Percentiles rank a stretch among this genome's conserved stretches.
Evolutionary conservation across 2,888 invertebrate genomes (phyloP).

Genomic region (Apamea epomidion): DNA sequence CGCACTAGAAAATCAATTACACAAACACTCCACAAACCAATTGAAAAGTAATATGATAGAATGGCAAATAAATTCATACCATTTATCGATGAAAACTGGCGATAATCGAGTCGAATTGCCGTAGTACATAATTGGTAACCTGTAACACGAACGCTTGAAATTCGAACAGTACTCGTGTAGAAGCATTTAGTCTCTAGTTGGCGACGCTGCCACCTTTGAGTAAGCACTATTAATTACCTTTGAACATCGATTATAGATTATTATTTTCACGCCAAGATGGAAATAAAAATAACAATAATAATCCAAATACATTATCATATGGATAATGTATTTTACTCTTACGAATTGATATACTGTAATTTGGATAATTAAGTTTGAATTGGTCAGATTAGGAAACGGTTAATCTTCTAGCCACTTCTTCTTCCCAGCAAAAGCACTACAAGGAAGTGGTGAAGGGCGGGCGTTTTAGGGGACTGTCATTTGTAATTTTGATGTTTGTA

Average conservation of each 20-base stretch:
- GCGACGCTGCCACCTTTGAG: slow-evolving; percentile 15
- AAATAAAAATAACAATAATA: too few relatives aligned
- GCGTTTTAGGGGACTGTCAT: too few relatives aligned
- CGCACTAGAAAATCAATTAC: neutral
- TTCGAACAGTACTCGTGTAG: slow-evolving; percentile 12
- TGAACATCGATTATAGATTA: slow-evolving; percentile 31
- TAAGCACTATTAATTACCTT: slow-evolving; percentile 32
- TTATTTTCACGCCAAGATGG: slow-evolving; percentile 14
- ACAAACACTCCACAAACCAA: neutral
- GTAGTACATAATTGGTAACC: slow-evolving; percentile 35
- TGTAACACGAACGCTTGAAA: slow-evolving; percentile 22
- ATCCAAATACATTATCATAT: too few relatives aligned
- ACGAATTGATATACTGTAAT: neutral
- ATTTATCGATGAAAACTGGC: slow-evolving; percentile 24
- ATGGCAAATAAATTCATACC: slow-evolving; percentile 7
- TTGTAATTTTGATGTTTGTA: too few relatives aligned
- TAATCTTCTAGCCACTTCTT: neutral
- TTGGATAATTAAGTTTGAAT: neutral
- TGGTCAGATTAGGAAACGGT: neutral
- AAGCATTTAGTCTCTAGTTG: slow-evolving; percentile 7
- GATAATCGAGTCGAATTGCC: slow-evolving; percentile 33
- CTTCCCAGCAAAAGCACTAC: too few relatives aligned
- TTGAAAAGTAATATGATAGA: neutral
- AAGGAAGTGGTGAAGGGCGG: too few relatives aligned
- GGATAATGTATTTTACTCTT: neutral